A percentile compares a stretch with the other conserved stretches of the same genome.
Evolutionary conservation across 2,888 invertebrate genomes (phyloP).

Genomic region (Bombylius major): DNA sequence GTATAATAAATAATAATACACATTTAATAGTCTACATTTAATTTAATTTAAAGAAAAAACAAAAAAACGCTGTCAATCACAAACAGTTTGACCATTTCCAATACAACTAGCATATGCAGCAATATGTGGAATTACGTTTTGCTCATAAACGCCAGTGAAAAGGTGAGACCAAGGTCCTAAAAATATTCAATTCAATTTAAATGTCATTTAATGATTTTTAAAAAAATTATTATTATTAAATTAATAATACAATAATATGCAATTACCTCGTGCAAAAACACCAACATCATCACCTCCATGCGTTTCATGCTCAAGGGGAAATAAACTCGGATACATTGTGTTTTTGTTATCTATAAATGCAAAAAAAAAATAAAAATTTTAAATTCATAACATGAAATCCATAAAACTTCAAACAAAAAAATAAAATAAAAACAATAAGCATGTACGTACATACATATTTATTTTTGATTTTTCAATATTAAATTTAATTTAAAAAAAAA

Average conservation of each 20-base stretch:
- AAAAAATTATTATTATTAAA: no score
- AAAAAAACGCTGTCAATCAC: neutral
- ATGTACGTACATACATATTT: no score
- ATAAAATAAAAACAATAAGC: neutral
- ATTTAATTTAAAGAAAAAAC: no score
- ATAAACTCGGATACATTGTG: neutral
- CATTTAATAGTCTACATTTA: no score
- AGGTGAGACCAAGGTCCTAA: neutral
- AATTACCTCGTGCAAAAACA: conserved; percentile 44
- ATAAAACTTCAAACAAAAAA: no score
- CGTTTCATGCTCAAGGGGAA: conserved; percentile 49
- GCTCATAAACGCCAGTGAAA: neutral
- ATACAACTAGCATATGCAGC: neutral
- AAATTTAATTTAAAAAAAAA: no score
- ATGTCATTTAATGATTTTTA: no score
- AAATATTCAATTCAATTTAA: conserved; percentile 15
- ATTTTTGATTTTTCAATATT: no score
- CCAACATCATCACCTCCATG: conserved; percentile 71
- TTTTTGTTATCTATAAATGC: conserved; percentile 19
- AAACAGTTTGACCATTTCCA: neutral
- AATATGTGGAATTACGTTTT: neutral
- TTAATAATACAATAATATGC: no score
- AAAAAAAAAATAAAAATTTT: conserved; percentile 57
- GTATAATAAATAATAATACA: no score
- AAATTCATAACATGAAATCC: neutral